A percentile compares a stretch with the other conserved stretches of the same genome.
Evolutionary conservation across 2,113 vertebrate species (phyloP).

Genomic region (Eulemur rufifrons): DNA sequence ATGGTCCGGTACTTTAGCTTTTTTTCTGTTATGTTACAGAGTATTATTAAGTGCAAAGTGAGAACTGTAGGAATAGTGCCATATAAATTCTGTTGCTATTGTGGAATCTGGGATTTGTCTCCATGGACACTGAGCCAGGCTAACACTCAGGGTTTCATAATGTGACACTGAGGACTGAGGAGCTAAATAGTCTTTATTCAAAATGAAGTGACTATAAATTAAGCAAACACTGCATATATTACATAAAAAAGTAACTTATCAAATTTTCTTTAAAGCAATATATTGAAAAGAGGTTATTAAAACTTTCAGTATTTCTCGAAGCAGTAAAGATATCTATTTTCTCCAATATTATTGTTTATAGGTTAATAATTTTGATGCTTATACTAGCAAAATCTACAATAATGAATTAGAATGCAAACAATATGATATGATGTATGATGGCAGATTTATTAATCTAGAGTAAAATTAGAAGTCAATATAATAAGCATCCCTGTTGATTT

Average conservation of each 20-base stretch:
- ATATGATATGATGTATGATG: not conserved
- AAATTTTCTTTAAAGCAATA: not conserved
- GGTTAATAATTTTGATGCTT: not conserved
- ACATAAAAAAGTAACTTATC: not conserved
- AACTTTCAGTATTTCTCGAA: not conserved
- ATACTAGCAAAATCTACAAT: not conserved
- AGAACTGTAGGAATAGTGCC: slow-evolving; percentile 1
- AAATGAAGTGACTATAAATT: slow-evolving; percentile 53
- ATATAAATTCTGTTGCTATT: slow-evolving; percentile 50
- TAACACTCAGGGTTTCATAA: slow-evolving; percentile 63
- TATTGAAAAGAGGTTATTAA: not conserved
- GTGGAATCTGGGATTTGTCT: slow-evolving; percentile 54
- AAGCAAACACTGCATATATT: not conserved
- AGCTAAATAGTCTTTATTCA: slow-evolving; percentile 50
- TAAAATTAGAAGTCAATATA: not conserved
- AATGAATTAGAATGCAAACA: not conserved
- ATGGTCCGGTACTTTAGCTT: slow-evolving; percentile 12
- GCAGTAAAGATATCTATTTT: not conserved
- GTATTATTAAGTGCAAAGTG: slow-evolving; percentile 42
- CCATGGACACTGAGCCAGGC: slow-evolving; percentile 63
- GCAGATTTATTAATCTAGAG: not conserved
- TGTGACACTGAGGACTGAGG: not conserved
- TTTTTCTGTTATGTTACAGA: slow-evolving; percentile 56
- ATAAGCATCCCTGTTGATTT: not conserved
- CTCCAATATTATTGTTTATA: not conserved